Base-by-base conservation (phyloP, 92 coral and sea anemone species). In the Zoanthus sansibaricus region DNA sequence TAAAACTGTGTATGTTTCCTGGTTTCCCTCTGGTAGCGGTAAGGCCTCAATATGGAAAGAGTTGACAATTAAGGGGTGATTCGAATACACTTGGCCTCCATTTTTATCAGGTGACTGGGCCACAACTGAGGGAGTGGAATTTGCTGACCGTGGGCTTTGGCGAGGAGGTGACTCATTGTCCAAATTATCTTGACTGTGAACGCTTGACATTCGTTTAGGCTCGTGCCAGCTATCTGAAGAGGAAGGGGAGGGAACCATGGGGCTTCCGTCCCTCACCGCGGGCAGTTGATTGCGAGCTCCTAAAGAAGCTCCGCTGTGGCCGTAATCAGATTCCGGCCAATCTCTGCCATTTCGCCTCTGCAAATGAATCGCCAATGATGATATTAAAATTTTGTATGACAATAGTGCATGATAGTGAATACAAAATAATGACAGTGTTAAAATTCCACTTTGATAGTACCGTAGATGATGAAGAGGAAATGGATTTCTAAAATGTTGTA, bases 31-130 rank as follows among this genome's bases (percentile, higher is more conserved):
- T 9, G 83, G 83, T 42, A 78, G 21, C 2, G 83, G 83, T 17
- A 78, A 6, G 5, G 83, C 83, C 54, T 78, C 71, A 55, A 78
- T 55, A 37, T 58, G 83, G 71, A 58, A 78, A 11, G 83, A 78
- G 20, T 78, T 78, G 25, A 78, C 70, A 33, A 78, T 78, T 31
- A 78, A 58, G 1, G 83, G 83, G 7, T 78, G 83, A 15, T 58
- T 59, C 2, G 71, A 17, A 55, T 14, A 33, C 17, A 32, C 3
- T 18, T 56, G 64, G 37, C 17, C 21, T 25, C 16, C 49, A 37
- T 54, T 78, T 6, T 37, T 78, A 11, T 2, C 54, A 59, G 51
- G 52, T 3, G 83, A 78, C 7, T 49, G 33, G 72, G 0, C 42
- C 42, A 32, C 31, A 33, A 59, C 83, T 37, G 83, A 78, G 15